phyloP scores from a whole-genome alignment of 1,140 invertebrate genomes.

The Drosophila kohkoa region DNA sequence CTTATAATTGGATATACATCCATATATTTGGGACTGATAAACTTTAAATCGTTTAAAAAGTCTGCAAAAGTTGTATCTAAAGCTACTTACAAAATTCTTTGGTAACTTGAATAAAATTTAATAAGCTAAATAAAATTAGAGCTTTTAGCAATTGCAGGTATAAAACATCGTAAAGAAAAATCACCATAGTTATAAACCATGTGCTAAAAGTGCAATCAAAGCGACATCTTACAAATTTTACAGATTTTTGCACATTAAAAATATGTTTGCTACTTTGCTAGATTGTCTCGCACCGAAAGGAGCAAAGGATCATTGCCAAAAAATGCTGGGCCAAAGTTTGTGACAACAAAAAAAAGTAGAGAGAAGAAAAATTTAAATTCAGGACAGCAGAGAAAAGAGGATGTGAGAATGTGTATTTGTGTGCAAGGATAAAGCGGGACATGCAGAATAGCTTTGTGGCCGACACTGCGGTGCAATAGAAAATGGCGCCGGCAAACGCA shows the following conservation, averaged over 20 bases:
- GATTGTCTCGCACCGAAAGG: slow-evolving; percentile 1
- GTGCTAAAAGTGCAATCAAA: slow-evolving; percentile 58
- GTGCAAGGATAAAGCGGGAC: slow-evolving; percentile 1
- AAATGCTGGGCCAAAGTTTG: slow-evolving; percentile 49
- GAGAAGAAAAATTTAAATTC: slow-evolving; percentile 8
- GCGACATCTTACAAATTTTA: slow-evolving; percentile 70
- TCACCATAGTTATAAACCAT: background rate
- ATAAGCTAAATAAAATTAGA: background rate
- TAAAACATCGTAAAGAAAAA: no score
- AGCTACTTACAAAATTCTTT: no score
- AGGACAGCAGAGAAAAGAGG: slow-evolving; percentile 12
- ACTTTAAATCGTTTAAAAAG: no score
- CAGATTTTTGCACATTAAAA: slow-evolving; percentile 80
- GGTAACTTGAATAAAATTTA: no score
- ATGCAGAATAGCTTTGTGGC: slow-evolving; percentile 48
- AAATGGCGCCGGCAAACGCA: slow-evolving; percentile 59
- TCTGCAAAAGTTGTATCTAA: no score
- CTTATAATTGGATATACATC: no score
- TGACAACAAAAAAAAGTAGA: slow-evolving; percentile 38
- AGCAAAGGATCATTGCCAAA: slow-evolving; percentile 19
- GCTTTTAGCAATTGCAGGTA: background rate
- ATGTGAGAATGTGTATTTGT: slow-evolving; percentile 1
- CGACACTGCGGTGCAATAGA: slow-evolving; percentile 25
- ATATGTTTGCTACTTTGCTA: slow-evolving; percentile 63
- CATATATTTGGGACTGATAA: no score